Base-by-base conservation (phyloP, 2,888 invertebrate genomes). In the Scotopteryx bipunctaria region DNA sequence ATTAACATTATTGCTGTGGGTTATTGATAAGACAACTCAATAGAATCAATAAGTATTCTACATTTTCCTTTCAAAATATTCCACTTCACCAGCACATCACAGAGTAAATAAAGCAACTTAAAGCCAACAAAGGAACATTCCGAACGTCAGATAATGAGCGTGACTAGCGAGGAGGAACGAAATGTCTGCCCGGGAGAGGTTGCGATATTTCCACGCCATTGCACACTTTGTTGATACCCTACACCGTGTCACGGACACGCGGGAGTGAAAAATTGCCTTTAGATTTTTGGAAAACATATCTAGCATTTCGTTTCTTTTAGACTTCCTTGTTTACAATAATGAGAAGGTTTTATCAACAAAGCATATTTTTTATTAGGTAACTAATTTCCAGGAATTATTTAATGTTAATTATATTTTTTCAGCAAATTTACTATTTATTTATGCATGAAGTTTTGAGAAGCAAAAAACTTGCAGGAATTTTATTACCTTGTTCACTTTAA, bases 161-260 rank as follows among this genome's bases (percentile, higher is more conserved):
- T 76, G 74, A 76, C 81, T 75, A 87, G 81, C 78, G 82, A 80
- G 64, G 73, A 86, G 86, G 86, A 87, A 87, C 82, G 76, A 76
- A 84, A 85, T 83, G 82, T 74, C 78, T 77, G 77, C 67, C 68
- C 72, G 71, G 72, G 79, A 77, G 81, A 81, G 82, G 80, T 81
- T 73, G 76, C 80, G 86, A 87, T 87, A 83, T 81, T 90, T 89
- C 89, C 90, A 69, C 67, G 73, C 86, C 90, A 89, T 88, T 88
- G 76, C 76, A 66, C 84, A 73, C 83, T 79, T 89, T 88, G 87
- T 87, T 84, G 84, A 76, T 81, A 77, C 84, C 83, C 85, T 80
- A 78, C 76, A 72, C 72, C 69, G 75, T 76, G 86, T 80, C 83
- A 77, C 66, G 66, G 71, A 68, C 86, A 83, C 75, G 78, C 78